Conservation (phyloP, 2,888 invertebrate species). For the Seladonia tumulorum region DNA sequence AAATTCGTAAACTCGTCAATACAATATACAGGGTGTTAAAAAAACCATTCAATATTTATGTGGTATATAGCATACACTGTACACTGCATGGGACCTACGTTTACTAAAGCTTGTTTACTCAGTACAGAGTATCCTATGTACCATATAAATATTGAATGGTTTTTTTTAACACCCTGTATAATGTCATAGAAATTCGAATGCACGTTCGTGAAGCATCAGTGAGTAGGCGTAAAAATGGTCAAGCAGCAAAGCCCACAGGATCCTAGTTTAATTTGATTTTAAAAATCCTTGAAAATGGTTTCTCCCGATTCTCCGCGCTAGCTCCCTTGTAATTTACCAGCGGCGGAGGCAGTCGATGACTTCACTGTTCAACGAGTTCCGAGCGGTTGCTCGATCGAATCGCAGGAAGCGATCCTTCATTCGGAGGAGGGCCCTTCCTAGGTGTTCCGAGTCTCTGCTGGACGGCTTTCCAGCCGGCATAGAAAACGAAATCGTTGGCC, state of each 20-base stretch:
- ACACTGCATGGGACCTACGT: too few species aligned
- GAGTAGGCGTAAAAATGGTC: neutral
- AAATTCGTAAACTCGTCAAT: too few species aligned
- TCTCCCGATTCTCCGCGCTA: neutral
- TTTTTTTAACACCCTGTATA: too few species aligned
- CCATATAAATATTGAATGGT: too few species aligned
- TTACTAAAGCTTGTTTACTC: too few species aligned
- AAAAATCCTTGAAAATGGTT: neutral
- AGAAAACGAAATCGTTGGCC: slow-evolving; percentile 70
- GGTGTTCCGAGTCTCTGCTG: slow-evolving; percentile 23
- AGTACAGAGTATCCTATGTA: too few species aligned
- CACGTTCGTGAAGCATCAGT: neutral
- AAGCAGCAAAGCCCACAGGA: neutral
- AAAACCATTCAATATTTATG: too few species aligned
- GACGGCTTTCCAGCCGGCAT: slow-evolving; percentile 57
- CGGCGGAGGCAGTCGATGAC: slow-evolving; percentile 34
- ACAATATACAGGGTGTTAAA: too few species aligned
- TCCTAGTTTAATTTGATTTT: neutral
- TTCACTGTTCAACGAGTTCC: slow-evolving; percentile 38
- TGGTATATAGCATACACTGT: too few species aligned
- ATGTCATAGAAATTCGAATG: too few species aligned
- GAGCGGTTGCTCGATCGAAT: slow-evolving; percentile 18
- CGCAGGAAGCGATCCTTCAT: slow-evolving; percentile 62
- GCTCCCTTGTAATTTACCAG: neutral
- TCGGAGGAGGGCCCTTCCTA: slow-evolving; percentile 58